These are phyloP conservation scores for Phyto melanocephala DNA, from an alignment of 2,888 invertebrate genomes.

Conservation along the genomic window DNA sequence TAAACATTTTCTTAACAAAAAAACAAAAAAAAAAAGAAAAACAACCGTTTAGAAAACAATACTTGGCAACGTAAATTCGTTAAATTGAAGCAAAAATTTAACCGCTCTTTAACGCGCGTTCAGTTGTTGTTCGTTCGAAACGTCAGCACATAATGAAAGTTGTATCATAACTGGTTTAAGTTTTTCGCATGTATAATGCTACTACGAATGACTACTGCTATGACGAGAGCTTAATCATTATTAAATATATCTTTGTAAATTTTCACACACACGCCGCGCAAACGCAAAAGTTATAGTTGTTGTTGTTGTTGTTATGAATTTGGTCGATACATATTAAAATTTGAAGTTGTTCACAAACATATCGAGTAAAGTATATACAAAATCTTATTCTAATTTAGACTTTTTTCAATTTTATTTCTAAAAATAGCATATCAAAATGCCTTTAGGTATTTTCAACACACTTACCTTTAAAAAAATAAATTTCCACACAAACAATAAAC, in stretches of 20 bases:
- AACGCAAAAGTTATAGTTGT: conserved; percentile 54
- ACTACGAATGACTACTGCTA: not conserved
- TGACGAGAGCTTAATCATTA: conserved; percentile 19
- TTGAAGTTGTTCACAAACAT: not conserved
- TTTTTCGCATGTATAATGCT: conserved; percentile 67
- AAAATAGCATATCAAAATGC: too few species aligned
- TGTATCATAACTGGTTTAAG: conserved; percentile 77
- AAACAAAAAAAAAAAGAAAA: not conserved
- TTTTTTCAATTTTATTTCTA: too few species aligned
- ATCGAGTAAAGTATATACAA: too few species aligned
- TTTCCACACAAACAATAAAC: too few species aligned
- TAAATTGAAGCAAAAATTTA: conserved; percentile 39
- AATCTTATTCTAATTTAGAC: too few species aligned
- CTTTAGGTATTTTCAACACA: too few species aligned
- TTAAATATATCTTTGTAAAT: conserved; percentile 23
- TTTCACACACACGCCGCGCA: conserved; percentile 54
- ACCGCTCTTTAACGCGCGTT: conserved; percentile 52
- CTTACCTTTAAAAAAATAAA: too few species aligned
- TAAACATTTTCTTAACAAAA: conserved; percentile 27
- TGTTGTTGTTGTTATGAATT: conserved; percentile 18
- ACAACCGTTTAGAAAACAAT: conserved; percentile 7
- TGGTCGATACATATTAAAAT: conserved; percentile 12
- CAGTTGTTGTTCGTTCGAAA: conserved; percentile 66
- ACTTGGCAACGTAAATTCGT: conserved; percentile 52
- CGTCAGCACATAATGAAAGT: conserved; percentile 78